Evolutionary conservation across 2,888 invertebrate genomes (phyloP), one percentile per base, ranked within the genome.

Genomic region (Melipona bicolor): DNA sequence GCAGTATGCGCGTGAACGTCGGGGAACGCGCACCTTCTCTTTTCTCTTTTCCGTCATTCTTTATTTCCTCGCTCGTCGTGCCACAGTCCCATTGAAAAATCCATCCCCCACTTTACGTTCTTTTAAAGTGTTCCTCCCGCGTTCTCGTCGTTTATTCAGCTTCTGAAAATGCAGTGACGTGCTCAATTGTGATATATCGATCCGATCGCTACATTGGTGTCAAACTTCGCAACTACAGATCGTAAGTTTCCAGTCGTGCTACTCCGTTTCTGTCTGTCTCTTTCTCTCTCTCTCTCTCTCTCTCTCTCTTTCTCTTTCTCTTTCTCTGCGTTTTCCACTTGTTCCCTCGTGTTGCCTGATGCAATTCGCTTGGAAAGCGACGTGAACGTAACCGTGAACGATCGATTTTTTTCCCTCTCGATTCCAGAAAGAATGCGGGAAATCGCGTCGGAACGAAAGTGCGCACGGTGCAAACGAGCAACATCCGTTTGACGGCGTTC

Each of bases 1-100:
- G 78, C 89, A 90, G 89, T 90, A 88, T 67, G 81, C 82, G 86
- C 85, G 88, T 79, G 85, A 82, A 88, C 86, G 90, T 68, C 87
- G 83, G 43, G 27, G 78, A 79, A 83, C 83, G 77, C 77, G 81
- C 74, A 80, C 59, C 70, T 68, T 54, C 68, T 54, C 68, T 75
- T 85, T 67, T 43, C 62, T 21, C 43, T 52, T 73, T 70, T 62
- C 64, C n/a, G 64, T 36, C 21, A 17, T 49, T 54, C 69, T 64
- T 70, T 81, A 49, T 52, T 24, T 24, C 65, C 17, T 56, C 65
- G 62, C 32, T 27, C 36, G 3, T 43, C 9, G 11, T 15, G 15
- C 36, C 52, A 32, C 49, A 24, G 21, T 62, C 27, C 24, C 52
- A 52, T 43, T 17, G 9, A 54, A 17, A 13, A 61, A 32, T 52